Evolutionary conservation across 2,797 vertebrate genomes (phyloP), one percentile per base, ranked within the genome.

Genomic region (Diglossa cyanea): DNA sequence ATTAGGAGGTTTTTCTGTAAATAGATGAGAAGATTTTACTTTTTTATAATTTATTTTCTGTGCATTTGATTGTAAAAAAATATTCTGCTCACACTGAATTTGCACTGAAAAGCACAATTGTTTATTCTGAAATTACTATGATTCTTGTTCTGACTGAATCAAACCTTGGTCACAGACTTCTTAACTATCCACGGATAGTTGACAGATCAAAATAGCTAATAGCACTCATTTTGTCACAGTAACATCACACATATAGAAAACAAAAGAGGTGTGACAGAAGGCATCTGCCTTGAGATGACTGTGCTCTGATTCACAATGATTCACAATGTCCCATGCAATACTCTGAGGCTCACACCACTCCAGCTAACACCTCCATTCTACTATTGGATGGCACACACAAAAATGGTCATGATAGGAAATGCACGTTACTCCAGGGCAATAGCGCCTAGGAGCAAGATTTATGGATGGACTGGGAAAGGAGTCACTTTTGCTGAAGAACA

Each of bases 1-100:
- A 97, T 98, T 99, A 51, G 98, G 97, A 97, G 98, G 98, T 93
- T 99, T 99, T 89, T 99, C 99, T 99, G 97, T 86, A 94, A 96
- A 95, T 28, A 98, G 57, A 95, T 48, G 39, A 94, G 47, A 97
- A 95, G 54, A 55, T 90, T 67, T 94, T 30, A 87, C 11, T 71
- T 75, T 48, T 75, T 55, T 14, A 93, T 86, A 90, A 94, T 87
- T 9, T 54, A 73, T 86, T 93, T 90, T 85, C 54, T 61, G 23
- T 62, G 42, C 72, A 88, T 83, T 85, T 87, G 44, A 90, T 42
- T 33, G 24, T 24, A 87, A 77, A 47, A 70, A 60, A 40, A 24
- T 48, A 66, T 51, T 90, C 84, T 76, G 61, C 25, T 78, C 45
- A 90, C 24, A 31, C 0, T 54, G 30, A 78, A 79, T 84, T 79